Evolutionary conservation across 2,113 vertebrate genomes (phyloP), one percentile per base, ranked within the genome.

Genomic region (Osmerus eperlanus): DNA sequence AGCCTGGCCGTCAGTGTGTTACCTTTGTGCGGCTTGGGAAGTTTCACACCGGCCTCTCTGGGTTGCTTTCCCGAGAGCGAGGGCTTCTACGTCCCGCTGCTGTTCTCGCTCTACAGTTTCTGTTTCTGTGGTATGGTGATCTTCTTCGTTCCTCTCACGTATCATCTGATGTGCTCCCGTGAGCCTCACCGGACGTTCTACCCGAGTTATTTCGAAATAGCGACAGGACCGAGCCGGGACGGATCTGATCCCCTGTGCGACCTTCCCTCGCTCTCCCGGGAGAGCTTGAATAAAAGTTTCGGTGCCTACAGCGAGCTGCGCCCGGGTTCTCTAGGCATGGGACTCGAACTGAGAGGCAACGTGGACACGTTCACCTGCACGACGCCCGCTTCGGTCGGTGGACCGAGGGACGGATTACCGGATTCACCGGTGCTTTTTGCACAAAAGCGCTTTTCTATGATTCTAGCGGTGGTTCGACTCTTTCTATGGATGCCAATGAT

Each of bases 401-500:
- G 82, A 16, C 71, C 72, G 9, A 80, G 66, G 1, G 83, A 88
- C 47, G 68, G 69, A 0, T 3, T 79, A 83, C 0, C 41, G 88
- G 92, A 92, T 84, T 85, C 84, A 21, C 78, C 86, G 0, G 89
- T 92, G 81, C 89, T 89, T 72, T 92, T 95, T 32, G 96, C 96
- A 18, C 97, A 98, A 87, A 97, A 94, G 84, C 94, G 97, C 29
- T 99, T 98, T 85, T 95, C 97, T 0, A 88, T 99, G 84, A 92
- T 99, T 72, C 87, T 99, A 65, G 96, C 96, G 0, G 80, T 97
- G 71, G 89, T 93, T 3, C 94, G 95, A 85, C 92, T 94, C 62
- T 53, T 94, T 68, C 89, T 99, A 14, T 99, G 97, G 97, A 96
- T 98, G 83, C 97, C 97, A 3, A 94, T 97, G 91, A 99, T 99